Base-by-base conservation (phyloP, 2,797 vertebrate genomes). In the Pseudochaenichthys georgianus region DNA sequence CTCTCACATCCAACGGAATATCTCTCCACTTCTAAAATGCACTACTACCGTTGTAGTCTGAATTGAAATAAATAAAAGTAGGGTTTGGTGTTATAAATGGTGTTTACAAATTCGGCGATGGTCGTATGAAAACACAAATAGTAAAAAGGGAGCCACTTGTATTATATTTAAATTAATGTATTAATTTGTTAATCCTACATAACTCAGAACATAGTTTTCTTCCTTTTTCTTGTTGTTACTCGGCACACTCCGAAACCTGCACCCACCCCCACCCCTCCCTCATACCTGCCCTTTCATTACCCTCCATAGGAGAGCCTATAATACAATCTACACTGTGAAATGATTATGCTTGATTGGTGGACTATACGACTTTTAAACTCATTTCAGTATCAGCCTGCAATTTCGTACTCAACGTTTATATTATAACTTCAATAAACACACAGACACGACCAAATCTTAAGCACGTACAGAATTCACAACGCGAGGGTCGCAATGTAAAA, bases 11-110 rank as follows among this genome's bases (percentile, higher is more conserved):
- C 23, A 28, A 43, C 42, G 53, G 7, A 58, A 21, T 7, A 46
- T 60, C 21, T 58, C 21, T 15, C 19, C 21, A 11, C 5, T 50
- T 67, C 6, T 58, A 45, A 59, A 42, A 63, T 43, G 42, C 13
- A 17, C 11, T 3, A 47, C 0, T 13, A 5, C 41, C 3, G 12
- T 17, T 23, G 31, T 5, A n/a, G 15, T 3, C 13, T 13, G 11
- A 13, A 51, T 21, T 23, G 0, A 15, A 53, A 13, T 42, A 0
- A 12, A 43, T 31, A 0, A 2, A 46, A 43, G 0, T 58, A 6
- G 6, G 13, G 12, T 67, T 31, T 31, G 3, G 13, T 43, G 9
- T 21, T 21, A 57, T 23, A 47, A 15, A 13, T 4, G 23, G 2
- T 38, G 8, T 34, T 65, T 13, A 4, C 3, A 50, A 62, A 48